Base-by-base conservation (phyloP, 2,888 invertebrate genomes). In the Hypomecis punctinalis region DNA sequence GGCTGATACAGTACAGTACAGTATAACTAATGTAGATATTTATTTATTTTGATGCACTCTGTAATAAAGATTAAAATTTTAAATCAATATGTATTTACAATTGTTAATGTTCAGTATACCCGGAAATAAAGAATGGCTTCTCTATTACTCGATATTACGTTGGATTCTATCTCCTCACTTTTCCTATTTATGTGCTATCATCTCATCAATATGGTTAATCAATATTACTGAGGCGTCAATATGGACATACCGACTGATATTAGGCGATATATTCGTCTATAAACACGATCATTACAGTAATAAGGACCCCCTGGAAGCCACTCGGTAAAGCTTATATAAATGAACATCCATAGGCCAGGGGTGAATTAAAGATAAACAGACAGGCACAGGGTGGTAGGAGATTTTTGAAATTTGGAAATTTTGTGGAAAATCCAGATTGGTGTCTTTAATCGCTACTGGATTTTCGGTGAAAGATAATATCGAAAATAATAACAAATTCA, bases 201-300 rank as follows among this genome's bases (percentile, higher is more conserved):
- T 43, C 40, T 39, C 9, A 49, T 9, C 13, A 23, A 54, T 23
- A 58, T 46, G 33, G 57, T 33, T 48, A 54, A 63, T 64, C 64
- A 60, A 64, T 59, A 59, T 5, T 8, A 9, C 40, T 6, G 23
- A 48, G 37, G 33, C 51, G 23, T 52, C 64, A 42, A 53, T 42
- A 57, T 46, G 13, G 55, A 47, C 48, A 40, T 60, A n/a, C 11
- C 55, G 52, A 52, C 55, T 36, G 46, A 60, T 64, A 64, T 64
- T 60, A 60, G 42, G 46, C 46, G 13, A 46, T 56, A 60, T 64
- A 60, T 56, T 43, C 39, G 33, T 33, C 47, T 11, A 61, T 66
- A 66, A 66, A 57, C 51, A 49, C 23, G 33, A 10, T 42, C 61
- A 66, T 66, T 66, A 53, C 57, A 6, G 43, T 61, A 61, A 66